Conservation (phyloP, 2,797 vertebrate species). For the Myotis planiceps region DNA sequence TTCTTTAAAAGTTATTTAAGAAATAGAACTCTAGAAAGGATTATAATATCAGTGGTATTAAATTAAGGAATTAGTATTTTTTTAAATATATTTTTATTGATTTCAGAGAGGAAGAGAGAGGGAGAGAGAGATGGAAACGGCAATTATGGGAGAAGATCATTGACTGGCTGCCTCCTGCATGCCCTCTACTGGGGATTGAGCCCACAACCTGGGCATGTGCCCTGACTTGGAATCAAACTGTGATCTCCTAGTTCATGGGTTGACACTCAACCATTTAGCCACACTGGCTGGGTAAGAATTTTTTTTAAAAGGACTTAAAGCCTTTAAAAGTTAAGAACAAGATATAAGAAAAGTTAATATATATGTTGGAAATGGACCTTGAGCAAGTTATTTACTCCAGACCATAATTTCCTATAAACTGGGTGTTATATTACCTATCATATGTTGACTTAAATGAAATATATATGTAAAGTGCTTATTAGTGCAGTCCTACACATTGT, state of each 20-base stretch:
- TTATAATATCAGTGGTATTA: neutral
- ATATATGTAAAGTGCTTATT: neutral
- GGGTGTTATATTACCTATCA: neutral
- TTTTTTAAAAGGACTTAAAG: neutral
- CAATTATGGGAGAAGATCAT: neutral
- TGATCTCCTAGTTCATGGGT: too few species aligned
- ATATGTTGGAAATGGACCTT: neutral
- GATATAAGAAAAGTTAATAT: slow-evolving; percentile 11
- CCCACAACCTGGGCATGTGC: neutral
- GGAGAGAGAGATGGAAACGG: neutral
- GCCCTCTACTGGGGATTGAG: too few species aligned
- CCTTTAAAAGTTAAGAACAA: slow-evolving; percentile 10
- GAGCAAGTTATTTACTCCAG: neutral
- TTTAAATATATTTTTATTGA: neutral
- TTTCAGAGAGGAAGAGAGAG: neutral
- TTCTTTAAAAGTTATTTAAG: slow-evolving; percentile 12
- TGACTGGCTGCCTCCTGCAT: neutral
- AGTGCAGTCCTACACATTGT: neutral
- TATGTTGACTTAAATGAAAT: slow-evolving; percentile 1
- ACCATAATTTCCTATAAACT: neutral
- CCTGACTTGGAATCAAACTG: neutral
- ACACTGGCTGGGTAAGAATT: neutral
- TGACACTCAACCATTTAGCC: too few species aligned
- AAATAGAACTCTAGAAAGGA: neutral
- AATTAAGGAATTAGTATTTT: neutral